These are phyloP conservation scores for Halcyon leucocephala DNA, from an alignment of 2,797 vertebrate genomes.

Conservation along the genomic window DNA sequence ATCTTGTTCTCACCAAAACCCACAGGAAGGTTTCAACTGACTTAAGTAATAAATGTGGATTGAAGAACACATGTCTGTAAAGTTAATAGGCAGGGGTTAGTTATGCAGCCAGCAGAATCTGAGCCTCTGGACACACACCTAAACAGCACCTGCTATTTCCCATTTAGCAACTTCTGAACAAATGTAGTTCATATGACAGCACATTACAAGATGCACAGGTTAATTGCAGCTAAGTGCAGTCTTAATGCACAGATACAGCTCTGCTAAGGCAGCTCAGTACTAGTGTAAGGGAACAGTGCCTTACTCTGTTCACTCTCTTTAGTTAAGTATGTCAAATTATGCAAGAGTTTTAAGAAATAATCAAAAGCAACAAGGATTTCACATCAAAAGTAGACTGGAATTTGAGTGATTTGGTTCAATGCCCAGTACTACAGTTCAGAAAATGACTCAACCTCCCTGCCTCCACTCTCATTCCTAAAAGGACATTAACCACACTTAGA, in stretches of 20 bases:
- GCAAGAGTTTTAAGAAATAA: background rate
- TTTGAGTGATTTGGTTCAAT: slow-evolving; percentile 17
- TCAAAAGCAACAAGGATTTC: background rate
- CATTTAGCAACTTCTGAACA: background rate
- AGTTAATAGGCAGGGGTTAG: background rate
- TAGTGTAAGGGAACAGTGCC: rapidly evolving
- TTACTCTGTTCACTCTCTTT: background rate
- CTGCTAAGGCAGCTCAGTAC: background rate
- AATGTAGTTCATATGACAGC: background rate
- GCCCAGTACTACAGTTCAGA: slow-evolving; percentile 4
- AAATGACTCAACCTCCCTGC: slow-evolving; percentile 5
- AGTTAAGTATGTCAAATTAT: background rate
- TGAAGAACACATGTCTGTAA: background rate
- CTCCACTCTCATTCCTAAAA: background rate
- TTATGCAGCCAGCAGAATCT: background rate
- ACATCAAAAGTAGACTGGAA: background rate
- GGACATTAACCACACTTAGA: background rate
- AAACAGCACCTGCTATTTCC: background rate
- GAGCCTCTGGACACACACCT: background rate
- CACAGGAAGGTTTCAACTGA: background rate
- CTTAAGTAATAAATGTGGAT: background rate
- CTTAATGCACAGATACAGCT: background rate
- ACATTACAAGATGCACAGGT: background rate
- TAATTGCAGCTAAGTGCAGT: background rate
- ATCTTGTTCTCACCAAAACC: background rate